Evolutionary conservation across 2,797 vertebrate species (phyloP).

Genomic region (Astyanax mexicanus): DNA sequence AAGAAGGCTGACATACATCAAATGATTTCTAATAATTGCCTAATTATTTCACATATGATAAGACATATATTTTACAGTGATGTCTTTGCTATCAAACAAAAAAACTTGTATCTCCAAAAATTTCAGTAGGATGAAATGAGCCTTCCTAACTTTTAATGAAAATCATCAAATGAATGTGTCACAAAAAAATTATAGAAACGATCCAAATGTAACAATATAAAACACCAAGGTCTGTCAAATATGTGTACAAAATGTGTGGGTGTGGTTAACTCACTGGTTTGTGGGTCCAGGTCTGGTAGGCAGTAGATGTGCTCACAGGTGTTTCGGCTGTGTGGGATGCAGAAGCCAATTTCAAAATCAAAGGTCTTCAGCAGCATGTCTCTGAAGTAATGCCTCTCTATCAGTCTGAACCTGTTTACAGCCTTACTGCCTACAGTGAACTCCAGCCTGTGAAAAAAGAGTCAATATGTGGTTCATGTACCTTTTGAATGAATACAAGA

Average conservation of each 20-base stretch:
- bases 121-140: too few relatives aligned
- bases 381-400: slow-evolving; percentile 90
- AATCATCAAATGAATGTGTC: too few relatives aligned
- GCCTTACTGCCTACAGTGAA: slow-evolving; percentile 90
- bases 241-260: background rate
- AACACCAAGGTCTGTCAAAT: too few relatives aligned
- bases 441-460: slow-evolving; percentile 81
- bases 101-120: too few relatives aligned
- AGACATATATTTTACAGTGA: too few relatives aligned
- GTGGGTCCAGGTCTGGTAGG: slow-evolving; percentile 87
- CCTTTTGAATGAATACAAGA: background rate
- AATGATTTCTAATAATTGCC: too few relatives aligned
- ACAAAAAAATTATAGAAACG: too few relatives aligned
- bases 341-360: slow-evolving; percentile 94
- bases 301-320: slow-evolving; percentile 93
- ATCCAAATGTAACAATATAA: too few relatives aligned
- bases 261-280: slow-evolving; percentile 75
- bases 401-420: slow-evolving; percentile 88
- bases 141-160: too few relatives aligned
- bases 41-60: too few relatives aligned
- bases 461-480: background rate
- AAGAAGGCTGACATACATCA: too few relatives aligned
- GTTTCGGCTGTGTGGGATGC: slow-evolving; percentile 91
- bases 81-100: too few relatives aligned
- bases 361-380: slow-evolving; percentile 89